Percentiles rank a stretch among this genome's conserved stretches.
These are phyloP conservation scores for Engraulis encrasicolus DNA, from an alignment of 2,113 vertebrate species.

Conservation along the genomic window DNA sequence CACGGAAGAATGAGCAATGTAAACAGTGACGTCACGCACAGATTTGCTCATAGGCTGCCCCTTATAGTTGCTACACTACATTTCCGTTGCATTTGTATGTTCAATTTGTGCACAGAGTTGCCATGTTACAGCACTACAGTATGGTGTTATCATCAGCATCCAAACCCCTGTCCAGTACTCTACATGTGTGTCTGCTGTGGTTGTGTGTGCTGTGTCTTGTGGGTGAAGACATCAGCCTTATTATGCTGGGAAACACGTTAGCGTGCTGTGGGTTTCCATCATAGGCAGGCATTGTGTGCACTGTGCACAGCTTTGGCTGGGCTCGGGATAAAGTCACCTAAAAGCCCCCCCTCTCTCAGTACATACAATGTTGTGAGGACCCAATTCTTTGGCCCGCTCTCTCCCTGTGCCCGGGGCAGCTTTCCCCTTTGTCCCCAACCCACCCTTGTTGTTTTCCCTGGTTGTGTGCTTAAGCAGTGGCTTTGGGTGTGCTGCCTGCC, in stretches of 20 bases:
- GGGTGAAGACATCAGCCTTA: background rate
- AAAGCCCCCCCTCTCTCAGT: too few species aligned
- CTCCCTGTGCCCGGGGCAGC: too few species aligned
- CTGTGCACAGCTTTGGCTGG: too few species aligned
- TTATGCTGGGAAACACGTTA: background rate
- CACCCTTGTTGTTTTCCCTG: too few species aligned
- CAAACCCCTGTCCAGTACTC: background rate
- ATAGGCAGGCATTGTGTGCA: slow-evolving; percentile 10
- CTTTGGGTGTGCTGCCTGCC: slow-evolving; percentile 16
- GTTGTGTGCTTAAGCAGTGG: background rate
- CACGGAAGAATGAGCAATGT: too few species aligned
- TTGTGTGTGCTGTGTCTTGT: slow-evolving; percentile 2
- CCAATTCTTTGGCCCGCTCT: too few species aligned
- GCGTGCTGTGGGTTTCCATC: slow-evolving; percentile 23
- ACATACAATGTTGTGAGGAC: too few species aligned
- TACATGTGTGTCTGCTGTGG: background rate
- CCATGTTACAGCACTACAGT: background rate
- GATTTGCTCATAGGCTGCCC: too few species aligned
- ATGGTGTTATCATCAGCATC: background rate
- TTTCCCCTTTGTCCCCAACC: too few species aligned
- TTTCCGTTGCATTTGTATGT: background rate
- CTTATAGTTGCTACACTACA: too few species aligned
- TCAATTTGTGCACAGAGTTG: background rate
- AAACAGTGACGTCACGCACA: too few species aligned
- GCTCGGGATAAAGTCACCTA: too few species aligned